Conservation (phyloP, 1,140 invertebrate genomes). For the Drosophila nebulosa region DNA sequence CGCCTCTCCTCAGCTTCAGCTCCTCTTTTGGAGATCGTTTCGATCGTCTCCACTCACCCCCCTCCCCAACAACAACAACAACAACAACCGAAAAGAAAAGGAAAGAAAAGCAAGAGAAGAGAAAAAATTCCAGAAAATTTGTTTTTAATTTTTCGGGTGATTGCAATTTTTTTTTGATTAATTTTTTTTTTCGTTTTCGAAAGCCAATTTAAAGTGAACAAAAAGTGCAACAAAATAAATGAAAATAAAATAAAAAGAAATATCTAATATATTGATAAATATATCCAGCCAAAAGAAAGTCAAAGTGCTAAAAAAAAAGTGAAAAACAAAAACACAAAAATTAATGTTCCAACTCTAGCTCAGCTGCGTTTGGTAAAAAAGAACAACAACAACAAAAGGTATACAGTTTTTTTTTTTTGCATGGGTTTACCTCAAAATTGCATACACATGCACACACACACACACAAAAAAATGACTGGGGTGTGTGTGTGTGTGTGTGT, state of each 20-base stretch:
- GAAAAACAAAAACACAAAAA: neutral
- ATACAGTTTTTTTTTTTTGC: neutral
- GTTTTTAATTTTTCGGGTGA: conserved; percentile 6
- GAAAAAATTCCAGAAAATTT: conserved; percentile 11
- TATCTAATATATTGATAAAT: neutral
- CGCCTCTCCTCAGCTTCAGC: neutral
- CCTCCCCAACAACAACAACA: too few species aligned
- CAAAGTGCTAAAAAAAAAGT: neutral
- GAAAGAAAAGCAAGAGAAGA: conserved; percentile 25
- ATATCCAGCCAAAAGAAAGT: neutral
- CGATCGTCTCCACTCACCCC: neutral
- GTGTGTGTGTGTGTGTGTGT: conserved; percentile 19
- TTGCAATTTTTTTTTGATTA: neutral
- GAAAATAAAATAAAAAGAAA: neutral
- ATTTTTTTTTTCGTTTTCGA: neutral
- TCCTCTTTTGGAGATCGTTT: neutral
- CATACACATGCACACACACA: neutral
- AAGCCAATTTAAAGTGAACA: neutral
- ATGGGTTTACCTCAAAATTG: neutral
- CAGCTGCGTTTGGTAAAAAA: neutral
- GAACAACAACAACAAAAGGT: conserved; percentile 1
- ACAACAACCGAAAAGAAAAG: too few species aligned
- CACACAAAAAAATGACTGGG: neutral
- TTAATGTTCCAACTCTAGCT: neutral
- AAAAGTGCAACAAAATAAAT: neutral